Evolutionary conservation across 2,888 invertebrate genomes (phyloP), one percentile per base, ranked within the genome.

Genomic region (Beris chalybata): DNA sequence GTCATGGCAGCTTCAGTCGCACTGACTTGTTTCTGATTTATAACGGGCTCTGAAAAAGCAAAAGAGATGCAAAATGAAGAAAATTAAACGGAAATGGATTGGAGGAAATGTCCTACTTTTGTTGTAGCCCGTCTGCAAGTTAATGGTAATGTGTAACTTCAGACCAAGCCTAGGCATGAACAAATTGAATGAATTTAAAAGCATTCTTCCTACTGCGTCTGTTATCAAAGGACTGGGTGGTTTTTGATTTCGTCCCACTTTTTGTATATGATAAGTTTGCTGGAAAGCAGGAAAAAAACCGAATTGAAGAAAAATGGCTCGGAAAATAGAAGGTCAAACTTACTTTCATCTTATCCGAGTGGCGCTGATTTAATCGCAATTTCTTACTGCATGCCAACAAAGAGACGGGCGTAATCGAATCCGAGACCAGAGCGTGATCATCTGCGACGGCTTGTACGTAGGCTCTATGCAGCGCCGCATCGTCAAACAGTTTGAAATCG

Each of bases 1-100:
- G 78, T 74, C 7, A 77, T 64, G 6, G 76, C 71, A 3, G 77
- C 78, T 44, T 80, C 78, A n/a, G 74, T 67, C 69, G 76, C 79
- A 6, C 58, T 68, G 5, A 76, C 45, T 52, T 73, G 73, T 15
- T 71, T 74, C 15, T 72, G 71, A 58, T 74, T 74, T 32, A 72
- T 71, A 13, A 76, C 67, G 2, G 69, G 65, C 67, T 75, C 76
- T 77, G 32, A 38, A 38, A 38, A 9, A 38, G 3, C 9, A 7
- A 69, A 13, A 47, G 44, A 3, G 44, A 44, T 2, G 44, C n/a
- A 12, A 47, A 15, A 22, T 50, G 30, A n/a, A 9, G 50, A 50
- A 2, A 50, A 15, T 50, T 50, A 22, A 5, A 11, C 5, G 12
- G 44, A 44, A 44, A 12, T n/a, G 32, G 12, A 31, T 13, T 9